Conservation (phyloP, 2,113 vertebrate genomes). For the Raja brachyura region DNA sequence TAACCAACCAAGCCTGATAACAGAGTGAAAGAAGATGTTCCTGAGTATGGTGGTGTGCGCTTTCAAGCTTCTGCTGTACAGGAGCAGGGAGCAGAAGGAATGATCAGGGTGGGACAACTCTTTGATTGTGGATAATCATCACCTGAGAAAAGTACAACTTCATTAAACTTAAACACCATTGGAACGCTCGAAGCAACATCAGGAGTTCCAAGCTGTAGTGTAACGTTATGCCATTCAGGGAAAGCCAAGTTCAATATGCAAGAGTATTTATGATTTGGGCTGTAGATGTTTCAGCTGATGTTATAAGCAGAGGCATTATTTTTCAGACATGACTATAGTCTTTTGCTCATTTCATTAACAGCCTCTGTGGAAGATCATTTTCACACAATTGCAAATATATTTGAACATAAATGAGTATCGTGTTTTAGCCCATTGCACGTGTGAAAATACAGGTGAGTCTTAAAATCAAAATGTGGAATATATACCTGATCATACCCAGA, state of each 20-base stretch:
- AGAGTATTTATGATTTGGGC: background rate
- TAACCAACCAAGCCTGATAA: too few species aligned
- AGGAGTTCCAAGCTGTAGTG: background rate
- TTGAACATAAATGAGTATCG: background rate
- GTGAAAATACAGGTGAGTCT: background rate
- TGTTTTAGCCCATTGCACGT: background rate
- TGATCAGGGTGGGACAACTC: too few species aligned
- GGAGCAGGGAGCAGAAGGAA: too few species aligned
- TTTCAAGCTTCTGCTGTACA: too few species aligned
- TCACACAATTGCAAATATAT: background rate
- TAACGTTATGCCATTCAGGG: background rate
- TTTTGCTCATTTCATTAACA: background rate
- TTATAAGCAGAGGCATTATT: background rate
- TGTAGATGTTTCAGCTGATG: too few species aligned
- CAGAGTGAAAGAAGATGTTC: too few species aligned
- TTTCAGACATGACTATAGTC: background rate
- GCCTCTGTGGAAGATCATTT: background rate
- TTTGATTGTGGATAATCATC: background rate
- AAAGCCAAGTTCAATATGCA: background rate
- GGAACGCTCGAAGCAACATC: background rate
- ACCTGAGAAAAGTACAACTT: background rate
- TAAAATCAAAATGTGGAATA: background rate
- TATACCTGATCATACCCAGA: background rate
- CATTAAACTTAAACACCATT: background rate
- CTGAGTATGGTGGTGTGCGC: too few species aligned